phyloP scores from a whole-genome alignment of 2,888 invertebrate genomes.

The Meliscaeva auricollis region DNA sequence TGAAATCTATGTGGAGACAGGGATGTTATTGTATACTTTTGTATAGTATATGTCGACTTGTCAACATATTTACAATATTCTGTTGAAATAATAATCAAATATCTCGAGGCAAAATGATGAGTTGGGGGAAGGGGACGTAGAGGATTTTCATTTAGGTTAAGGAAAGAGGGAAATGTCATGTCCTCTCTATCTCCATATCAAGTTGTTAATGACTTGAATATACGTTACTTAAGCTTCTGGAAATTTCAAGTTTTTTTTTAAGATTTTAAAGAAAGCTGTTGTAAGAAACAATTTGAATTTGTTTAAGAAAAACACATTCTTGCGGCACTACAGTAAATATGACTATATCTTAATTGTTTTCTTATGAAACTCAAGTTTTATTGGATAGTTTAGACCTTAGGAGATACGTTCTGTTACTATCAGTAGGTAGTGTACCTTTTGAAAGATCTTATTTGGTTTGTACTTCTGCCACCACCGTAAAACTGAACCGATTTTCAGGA shows the following conservation, averaged over 20 bases:
- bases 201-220: slow-evolving; percentile 29
- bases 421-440: too few relatives aligned
- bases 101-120: slow-evolving; percentile 24
- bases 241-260: slow-evolving; percentile 20
- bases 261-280: slow-evolving; percentile 2
- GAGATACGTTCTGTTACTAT: too few relatives aligned
- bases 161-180: slow-evolving; percentile 24
- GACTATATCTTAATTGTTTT: too few relatives aligned
- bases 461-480: too few relatives aligned
- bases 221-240: background rate
- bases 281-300: background rate
- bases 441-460: too few relatives aligned
- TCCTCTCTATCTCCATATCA: background rate
- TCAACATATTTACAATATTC: slow-evolving; percentile 54
- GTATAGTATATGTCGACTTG: slow-evolving; percentile 38
- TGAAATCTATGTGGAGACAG: slow-evolving; percentile 41
- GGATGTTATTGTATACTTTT: slow-evolving; percentile 39
- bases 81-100: slow-evolving; percentile 64
- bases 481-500: too few relatives aligned
- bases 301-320: too few relatives aligned
- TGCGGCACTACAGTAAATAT: too few relatives aligned
- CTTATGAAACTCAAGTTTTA: too few relatives aligned
- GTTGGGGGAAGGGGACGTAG: background rate
- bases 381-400: too few relatives aligned
- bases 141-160: slow-evolving; percentile 33